phyloP scores from a whole-genome alignment of 2,113 vertebrate genomes.

The Synodontis membranacea region DNA sequence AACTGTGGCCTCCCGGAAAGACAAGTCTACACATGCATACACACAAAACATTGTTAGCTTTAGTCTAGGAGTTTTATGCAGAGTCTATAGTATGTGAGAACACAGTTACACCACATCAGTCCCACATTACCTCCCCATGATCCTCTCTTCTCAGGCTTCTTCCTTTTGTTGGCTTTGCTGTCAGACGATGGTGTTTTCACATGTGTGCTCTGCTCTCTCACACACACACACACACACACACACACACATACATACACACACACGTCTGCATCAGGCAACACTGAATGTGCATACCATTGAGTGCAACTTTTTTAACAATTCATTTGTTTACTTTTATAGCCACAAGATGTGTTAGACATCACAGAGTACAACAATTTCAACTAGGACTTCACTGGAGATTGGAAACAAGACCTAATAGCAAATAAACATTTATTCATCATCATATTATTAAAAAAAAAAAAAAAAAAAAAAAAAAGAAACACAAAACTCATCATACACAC shows the following conservation, averaged over 20 bases:
- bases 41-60: not conserved
- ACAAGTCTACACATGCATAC: slow-evolving; percentile 67
- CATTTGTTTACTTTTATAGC: not conserved
- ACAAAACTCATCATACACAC: too few species aligned
- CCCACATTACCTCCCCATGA: slow-evolving; percentile 63
- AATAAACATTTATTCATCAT: not conserved
- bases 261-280: not conserved
- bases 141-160: slow-evolving; percentile 70
- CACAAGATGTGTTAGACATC: too few species aligned
- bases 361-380: not conserved
- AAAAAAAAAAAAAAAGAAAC: too few species aligned
- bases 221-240: slow-evolving; percentile 31
- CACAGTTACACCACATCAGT: not conserved
- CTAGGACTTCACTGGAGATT: not conserved
- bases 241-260: not conserved
- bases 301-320: not conserved
- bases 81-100: not conserved
- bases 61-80: not conserved
- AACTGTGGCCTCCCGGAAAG: slow-evolving; percentile 55
- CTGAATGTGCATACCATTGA: not conserved
- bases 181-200: slow-evolving; percentile 50
- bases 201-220: slow-evolving; percentile 56
- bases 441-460: not conserved
- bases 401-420: not conserved
- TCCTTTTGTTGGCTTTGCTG: slow-evolving; percentile 66